Evolutionary conservation across 2,888 invertebrate species (phyloP), one percentile per base, ranked within the genome.

Genomic region (Ectobius pallidus): DNA sequence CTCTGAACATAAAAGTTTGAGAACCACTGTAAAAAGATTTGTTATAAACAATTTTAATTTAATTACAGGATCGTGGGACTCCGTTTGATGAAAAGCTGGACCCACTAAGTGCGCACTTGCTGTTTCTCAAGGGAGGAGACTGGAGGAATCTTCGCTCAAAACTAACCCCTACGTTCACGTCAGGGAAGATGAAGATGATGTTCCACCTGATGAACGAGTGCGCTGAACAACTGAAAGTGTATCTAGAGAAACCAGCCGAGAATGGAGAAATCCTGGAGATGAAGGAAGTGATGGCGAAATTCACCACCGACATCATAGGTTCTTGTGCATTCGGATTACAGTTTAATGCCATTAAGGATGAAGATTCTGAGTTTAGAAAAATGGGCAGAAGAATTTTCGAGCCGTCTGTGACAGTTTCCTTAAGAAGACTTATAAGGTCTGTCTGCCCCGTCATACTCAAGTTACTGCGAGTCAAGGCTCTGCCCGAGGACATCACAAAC

Each of bases 301-400:
- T 74, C 70, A 75, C 77, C 9, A 78, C 78, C n/a, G 79, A 80
- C n/a, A n/a, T n/a, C n/a, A n/a, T n/a, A n/a, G n/a, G n/a, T n/a
- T n/a, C n/a, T n/a, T n/a, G n/a, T n/a, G 82, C 85, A 0, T 85
- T 86, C 73, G 86, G 86, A 0, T 81, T 85, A 3, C 81, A 80
- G 11, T 79, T 80, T 1, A 76, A 81, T 46, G 78, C 79, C 0
- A 80, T 80, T 0, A 82, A 83, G 63, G 70, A 79, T 52, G 71
- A 73, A 2, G 80, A 85, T 22, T 76, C 85, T 80, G 1, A 83
- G 81, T 39, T 85, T 82, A 63, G 78, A 79, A 25, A 68, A 78
- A 30, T 79, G 81, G 75, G 79, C 77, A 1, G 75, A 73, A 69
- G 77, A 79, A 25, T 78, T 79, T 0, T 42, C 7, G 80, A 77